Evolutionary conservation across 2,113 vertebrate species (phyloP).

Genomic region (Aythya baeri): DNA sequence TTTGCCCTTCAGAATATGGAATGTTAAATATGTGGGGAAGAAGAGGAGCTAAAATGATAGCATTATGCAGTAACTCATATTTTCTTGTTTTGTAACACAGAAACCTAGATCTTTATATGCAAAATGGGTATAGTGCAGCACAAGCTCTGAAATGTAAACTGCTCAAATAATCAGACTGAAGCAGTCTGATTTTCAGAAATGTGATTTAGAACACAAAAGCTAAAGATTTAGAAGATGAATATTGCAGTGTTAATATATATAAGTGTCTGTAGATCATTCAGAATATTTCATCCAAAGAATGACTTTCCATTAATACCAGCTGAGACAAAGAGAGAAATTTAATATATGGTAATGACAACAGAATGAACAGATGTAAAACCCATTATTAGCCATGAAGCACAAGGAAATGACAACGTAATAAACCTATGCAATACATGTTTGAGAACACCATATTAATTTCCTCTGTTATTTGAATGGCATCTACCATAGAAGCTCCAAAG

Average conservation of each 20-base stretch:
- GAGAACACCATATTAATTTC: slow-evolving; percentile 11
- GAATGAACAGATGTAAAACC: slow-evolving; percentile 35
- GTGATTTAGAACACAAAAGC: slow-evolving; percentile 65
- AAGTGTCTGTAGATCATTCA: slow-evolving; percentile 44
- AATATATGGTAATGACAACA: slow-evolving; percentile 38
- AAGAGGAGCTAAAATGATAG: neutral
- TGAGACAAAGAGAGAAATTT: slow-evolving; percentile 57
- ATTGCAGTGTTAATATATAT: slow-evolving; percentile 23
- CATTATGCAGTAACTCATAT: neutral
- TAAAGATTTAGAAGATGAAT: slow-evolving; percentile 43
- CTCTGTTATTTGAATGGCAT: neutral
- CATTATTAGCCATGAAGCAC: slow-evolving; percentile 43
- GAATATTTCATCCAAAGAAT: slow-evolving; percentile 57
- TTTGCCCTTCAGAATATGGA: neutral
- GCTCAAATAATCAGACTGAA: neutral
- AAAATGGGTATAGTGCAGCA: neutral
- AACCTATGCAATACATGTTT: neutral
- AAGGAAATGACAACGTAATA: slow-evolving; percentile 64
- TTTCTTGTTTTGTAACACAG: neutral
- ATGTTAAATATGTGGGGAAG: neutral
- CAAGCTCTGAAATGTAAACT: slow-evolving; percentile 57
- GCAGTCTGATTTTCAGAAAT: slow-evolving; percentile 49
- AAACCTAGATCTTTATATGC: neutral
- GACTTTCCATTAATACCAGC: slow-evolving; percentile 44
- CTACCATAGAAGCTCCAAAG: neutral